phyloP scores from a whole-genome alignment of 2,888 invertebrate genomes.

The Lysandra bellargus region DNA sequence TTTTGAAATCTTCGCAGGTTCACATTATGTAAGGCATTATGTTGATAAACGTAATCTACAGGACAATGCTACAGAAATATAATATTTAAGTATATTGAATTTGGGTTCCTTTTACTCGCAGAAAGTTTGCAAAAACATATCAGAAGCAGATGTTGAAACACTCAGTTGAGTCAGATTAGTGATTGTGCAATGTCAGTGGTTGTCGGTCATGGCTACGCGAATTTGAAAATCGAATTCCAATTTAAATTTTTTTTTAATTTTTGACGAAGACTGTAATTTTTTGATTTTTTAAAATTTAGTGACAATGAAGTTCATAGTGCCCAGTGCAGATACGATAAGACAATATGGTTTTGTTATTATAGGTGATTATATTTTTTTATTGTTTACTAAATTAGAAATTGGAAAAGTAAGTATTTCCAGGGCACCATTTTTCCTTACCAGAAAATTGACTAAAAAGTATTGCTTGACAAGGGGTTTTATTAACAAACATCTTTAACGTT shows the following conservation, averaged over 20 bases:
- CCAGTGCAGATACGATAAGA: not conserved
- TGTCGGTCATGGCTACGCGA: not conserved
- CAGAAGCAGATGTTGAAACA: not conserved
- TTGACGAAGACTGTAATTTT: not conserved
- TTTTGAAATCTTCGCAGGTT: too few species aligned
- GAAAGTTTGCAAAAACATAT: not conserved
- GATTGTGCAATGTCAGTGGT: not conserved
- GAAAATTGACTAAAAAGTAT: not conserved
- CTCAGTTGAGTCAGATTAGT: not conserved
- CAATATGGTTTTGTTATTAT: constrained; percentile 11
- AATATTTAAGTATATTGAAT: not conserved
- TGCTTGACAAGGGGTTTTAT: not conserved
- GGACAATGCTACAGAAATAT: too few species aligned
- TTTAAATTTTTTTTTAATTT: not conserved
- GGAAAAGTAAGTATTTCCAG: too few species aligned
- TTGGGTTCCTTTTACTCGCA: not conserved
- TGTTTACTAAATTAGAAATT: not conserved
- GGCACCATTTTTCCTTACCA: too few species aligned
- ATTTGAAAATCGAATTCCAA: not conserved
- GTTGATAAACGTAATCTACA: too few species aligned
- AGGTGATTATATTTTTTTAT: not conserved
- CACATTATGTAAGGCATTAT: too few species aligned
- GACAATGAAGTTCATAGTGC: constrained; percentile 1
- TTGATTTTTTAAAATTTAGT: not conserved
- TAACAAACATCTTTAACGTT: not conserved